Evolutionary conservation across 2,888 invertebrate genomes (phyloP).

Genomic region (Mythimna impura): DNA sequence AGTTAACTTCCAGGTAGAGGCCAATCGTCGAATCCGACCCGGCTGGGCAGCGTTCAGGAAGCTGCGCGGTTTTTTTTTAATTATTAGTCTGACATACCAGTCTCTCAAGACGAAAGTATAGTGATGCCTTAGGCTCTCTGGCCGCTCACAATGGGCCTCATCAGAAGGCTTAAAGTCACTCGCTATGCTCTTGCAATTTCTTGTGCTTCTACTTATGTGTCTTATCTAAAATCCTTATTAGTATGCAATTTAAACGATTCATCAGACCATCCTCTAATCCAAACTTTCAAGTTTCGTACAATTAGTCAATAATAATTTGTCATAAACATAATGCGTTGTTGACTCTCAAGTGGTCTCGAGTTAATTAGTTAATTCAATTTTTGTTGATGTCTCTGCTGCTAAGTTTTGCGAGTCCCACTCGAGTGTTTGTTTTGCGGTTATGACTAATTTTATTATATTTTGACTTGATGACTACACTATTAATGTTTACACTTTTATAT

Average conservation of each 20-base stretch:
- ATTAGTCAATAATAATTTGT: conserved; percentile 54
- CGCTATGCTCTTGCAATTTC: background rate
- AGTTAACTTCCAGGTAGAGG: no score
- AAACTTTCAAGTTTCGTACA: conserved; percentile 14
- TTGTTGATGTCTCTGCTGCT: conserved; percentile 63
- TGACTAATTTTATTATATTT: conserved; percentile 44
- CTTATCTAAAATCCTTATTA: background rate
- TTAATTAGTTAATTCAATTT: conserved; percentile 73
- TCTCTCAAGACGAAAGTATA: no score
- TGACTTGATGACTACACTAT: conserved; percentile 32
- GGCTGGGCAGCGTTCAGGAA: no score
- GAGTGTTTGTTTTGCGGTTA: conserved; percentile 72
- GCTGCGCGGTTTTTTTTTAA: no score
- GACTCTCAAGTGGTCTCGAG: conserved; percentile 68
- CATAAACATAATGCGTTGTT: conserved; percentile 52
- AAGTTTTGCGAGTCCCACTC: conserved; percentile 63
- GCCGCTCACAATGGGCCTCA: no score
- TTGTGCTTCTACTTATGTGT: background rate
- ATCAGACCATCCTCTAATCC: conserved; percentile 5
- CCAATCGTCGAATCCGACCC: no score
- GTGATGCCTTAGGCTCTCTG: no score
- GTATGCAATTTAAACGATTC: conserved; percentile 15
- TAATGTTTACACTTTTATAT: conserved; percentile 45
- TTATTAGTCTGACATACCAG: no score
- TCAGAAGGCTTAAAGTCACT: no score